Evolutionary conservation across 1,140 invertebrate genomes (phyloP).

Genomic region (Anoplophora glabripennis): DNA sequence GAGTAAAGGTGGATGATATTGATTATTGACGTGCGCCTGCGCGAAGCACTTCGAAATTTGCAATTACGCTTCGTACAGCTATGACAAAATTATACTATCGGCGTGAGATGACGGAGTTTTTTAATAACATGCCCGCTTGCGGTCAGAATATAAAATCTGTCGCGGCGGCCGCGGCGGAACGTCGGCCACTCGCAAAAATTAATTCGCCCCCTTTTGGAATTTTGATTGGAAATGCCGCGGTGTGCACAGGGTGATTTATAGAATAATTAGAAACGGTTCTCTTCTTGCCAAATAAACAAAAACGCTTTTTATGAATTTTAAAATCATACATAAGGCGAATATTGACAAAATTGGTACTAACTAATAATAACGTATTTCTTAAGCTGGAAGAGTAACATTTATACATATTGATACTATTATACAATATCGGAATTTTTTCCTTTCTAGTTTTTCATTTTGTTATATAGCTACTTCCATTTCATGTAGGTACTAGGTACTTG

Average conservation of each 20-base stretch:
- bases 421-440: too few species aligned
- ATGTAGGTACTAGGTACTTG: too few species aligned
- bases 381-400: too few species aligned
- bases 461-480: too few species aligned
- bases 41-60: conserved; percentile 15
- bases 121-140: conserved; percentile 30
- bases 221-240: conserved; percentile 2
- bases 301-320: too few species aligned
- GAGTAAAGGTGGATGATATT: conserved; percentile 22
- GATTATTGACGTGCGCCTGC: conserved; percentile 21
- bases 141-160: conserved; percentile 14
- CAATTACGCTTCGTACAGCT: conserved; percentile 30
- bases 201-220: conserved; percentile 5
- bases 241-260: background rate
- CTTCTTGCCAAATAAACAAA: too few species aligned
- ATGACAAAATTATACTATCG: conserved; percentile 31
- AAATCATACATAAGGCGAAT: too few species aligned
- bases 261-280: too few species aligned
- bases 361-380: too few species aligned
- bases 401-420: too few species aligned
- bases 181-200: background rate
- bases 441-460: too few species aligned
- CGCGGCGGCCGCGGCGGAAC: too few species aligned
- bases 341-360: background rate
- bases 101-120: conserved; percentile 27